phyloP scores from a whole-genome alignment of 2,888 invertebrate species.

The Orthosia gothica region DNA sequence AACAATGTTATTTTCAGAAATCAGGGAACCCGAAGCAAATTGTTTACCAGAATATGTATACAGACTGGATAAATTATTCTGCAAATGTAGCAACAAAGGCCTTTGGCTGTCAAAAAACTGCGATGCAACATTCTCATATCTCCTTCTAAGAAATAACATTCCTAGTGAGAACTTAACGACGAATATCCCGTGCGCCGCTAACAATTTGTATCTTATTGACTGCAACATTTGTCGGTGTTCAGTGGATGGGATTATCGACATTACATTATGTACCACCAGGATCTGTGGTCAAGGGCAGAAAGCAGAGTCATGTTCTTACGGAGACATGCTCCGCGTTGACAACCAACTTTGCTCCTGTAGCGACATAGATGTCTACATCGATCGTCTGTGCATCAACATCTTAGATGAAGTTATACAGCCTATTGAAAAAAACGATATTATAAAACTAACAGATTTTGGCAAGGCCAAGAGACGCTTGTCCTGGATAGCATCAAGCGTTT shows the following conservation, averaged over 20 bases:
- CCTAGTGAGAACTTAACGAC: slow-evolving; percentile 57
- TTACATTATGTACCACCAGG: slow-evolving; percentile 74
- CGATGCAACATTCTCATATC: slow-evolving; percentile 64
- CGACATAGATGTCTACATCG: slow-evolving; percentile 75
- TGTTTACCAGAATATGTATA: slow-evolving; percentile 72
- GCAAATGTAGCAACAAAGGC: slow-evolving; percentile 74
- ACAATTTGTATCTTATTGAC: slow-evolving; percentile 72
- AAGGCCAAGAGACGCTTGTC: slow-evolving; percentile 51
- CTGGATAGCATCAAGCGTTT: slow-evolving; percentile 11
- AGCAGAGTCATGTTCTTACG: slow-evolving; percentile 72
- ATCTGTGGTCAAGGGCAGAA: slow-evolving; percentile 71
- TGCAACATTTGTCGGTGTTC: slow-evolving; percentile 80
- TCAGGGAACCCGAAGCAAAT: slow-evolving; percentile 34
- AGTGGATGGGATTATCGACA: slow-evolving; percentile 62
- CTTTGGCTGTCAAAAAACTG: slow-evolving; percentile 77
- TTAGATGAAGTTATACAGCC: slow-evolving; percentile 62
- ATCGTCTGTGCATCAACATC: slow-evolving; percentile 74
- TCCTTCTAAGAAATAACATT: slow-evolving; percentile 57
- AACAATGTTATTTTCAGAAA: slow-evolving; percentile 49
- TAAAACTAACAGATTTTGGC: slow-evolving; percentile 63
- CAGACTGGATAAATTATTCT: slow-evolving; percentile 70
- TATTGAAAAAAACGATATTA: slow-evolving; percentile 59
- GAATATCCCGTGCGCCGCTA: slow-evolving; percentile 71
- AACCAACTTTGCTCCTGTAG: slow-evolving; percentile 79
- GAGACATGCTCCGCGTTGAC: slow-evolving; percentile 73